Evolutionary conservation across 2,797 vertebrate genomes (phyloP), one percentile per base, ranked within the genome.

Genomic region (Sebastes diploproa): DNA sequence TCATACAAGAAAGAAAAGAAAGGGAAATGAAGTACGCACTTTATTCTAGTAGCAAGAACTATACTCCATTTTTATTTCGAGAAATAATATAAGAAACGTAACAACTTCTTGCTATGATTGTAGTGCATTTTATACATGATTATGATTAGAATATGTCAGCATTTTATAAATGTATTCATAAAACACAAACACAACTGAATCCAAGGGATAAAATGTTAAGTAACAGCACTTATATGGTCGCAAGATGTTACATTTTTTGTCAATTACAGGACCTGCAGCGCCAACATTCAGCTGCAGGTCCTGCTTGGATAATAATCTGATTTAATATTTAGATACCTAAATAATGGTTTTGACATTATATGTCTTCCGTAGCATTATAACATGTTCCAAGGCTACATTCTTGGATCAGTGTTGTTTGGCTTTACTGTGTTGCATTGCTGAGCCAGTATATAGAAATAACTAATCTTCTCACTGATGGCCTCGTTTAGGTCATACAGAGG

Each of bases 91-190:
- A 1, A 60, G 16, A 72, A 72, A 30, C 23, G 2, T 55, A 14
- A 58, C 0, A 7, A 58, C 42, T 0, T 60, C 22, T 42, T 64
- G 23, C 23, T 0, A 11, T 6, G 6, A 0, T 20, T 29, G 13
- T 55, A 6, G 20, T 69, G 27, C 46, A 38, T 8, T 36, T 23
- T 36, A 63, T 23, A 36, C 1, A 38, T 34, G 32, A 36, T 14
- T 36, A 23, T 46, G 36, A 13, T 42, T 71, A 20, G 2, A 25
- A 56, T 25, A 56, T 38, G 42, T 46, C 38, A 42, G 14, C 38
- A 42, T 42, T 42, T 46, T 2, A 46, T 18, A 20, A 3, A 18
- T 18, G 14, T 27, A 27, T 27, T 9, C 25, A 6, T 58, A 25
- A 34, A 54, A 34, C 6, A 29, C 23, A 20, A 6, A n/a, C 55